Base-by-base conservation (phyloP, 1,140 invertebrate genomes). In the Drosophila micromelanica region DNA sequence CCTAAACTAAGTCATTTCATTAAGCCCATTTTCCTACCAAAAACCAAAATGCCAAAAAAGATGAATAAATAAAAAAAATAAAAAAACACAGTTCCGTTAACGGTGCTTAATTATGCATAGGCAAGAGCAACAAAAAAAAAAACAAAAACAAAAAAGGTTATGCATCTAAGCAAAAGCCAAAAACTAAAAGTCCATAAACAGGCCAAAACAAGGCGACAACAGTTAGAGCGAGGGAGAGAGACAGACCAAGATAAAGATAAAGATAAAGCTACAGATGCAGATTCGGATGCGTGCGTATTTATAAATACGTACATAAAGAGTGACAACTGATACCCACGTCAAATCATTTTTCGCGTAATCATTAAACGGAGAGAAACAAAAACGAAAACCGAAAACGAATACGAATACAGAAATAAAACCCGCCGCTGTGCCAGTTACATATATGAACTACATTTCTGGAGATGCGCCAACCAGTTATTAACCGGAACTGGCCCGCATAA, bases 401-500 rank as follows among this genome's bases (percentile, higher is more conserved):
- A 57, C 46, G n/a, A 30, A 43, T 17, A 57, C 38, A 17, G 9
- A 42, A 52, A 52, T 3, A 13, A 52, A 13, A 52, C 49, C n/a
- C 30, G n/a, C 27, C 30, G 23, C 37, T 87, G 84, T 89, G 79
- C 84, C 84, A 87, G 76, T 87, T 87, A 89, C 84, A 89, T 89
- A 89, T 79, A 71, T 87, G 84, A 69, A 89, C 82, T 87, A 89
- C 80, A 65, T 65, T 55, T 45, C 8, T 27, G 17, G 57, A 49
- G 71, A 57, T 59, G 65, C 59, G 20, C 40, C 62, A 82, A 79
- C 84, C 84, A 80, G 84, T 89, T 81, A 67, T 69, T 84, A 87
- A 84, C 84, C 84, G 84, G 84, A 87, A 87, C 84, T 87, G 80
- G 72, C 79, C 62, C 84, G 69, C 73, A 84, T 87, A 87, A 80